Conservation (phyloP, 1,140 invertebrate species). For the Trinorchestia longiramus region DNA sequence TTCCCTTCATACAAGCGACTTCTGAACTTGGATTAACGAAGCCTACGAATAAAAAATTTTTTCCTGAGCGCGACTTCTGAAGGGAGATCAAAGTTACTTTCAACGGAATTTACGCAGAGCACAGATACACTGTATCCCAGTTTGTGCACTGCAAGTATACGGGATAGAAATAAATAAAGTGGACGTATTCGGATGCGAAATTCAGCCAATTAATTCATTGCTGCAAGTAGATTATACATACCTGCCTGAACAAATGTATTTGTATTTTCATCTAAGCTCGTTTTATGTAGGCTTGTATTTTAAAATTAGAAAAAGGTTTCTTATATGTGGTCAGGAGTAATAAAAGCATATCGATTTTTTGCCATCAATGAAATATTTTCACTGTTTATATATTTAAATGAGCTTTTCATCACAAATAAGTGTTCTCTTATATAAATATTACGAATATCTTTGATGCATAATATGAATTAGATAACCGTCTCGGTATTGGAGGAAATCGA, state of each 20-base stretch:
- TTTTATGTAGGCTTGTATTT: background rate
- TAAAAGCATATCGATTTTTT: background rate
- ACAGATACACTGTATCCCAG: too few species aligned
- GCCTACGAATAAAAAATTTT: too few species aligned
- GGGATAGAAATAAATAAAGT: too few species aligned
- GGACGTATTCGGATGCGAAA: too few species aligned
- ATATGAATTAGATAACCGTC: background rate
- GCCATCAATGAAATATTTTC: background rate
- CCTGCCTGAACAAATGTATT: background rate
- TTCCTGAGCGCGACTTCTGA: too few species aligned
- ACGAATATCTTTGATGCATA: background rate
- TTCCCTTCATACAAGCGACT: background rate
- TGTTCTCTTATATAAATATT: background rate
- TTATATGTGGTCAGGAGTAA: background rate
- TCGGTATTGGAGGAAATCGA: background rate
- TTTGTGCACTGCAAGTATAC: too few species aligned
- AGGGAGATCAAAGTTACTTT: too few species aligned
- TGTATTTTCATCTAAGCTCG: background rate
- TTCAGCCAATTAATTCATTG: background rate
- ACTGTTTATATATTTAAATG: background rate
- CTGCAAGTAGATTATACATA: background rate
- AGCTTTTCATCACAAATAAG: background rate
- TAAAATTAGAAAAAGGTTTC: background rate
- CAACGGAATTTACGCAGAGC: too few species aligned
- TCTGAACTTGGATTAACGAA: too few species aligned